Conservation (phyloP, 2,113 vertebrate species). For the Rhinolophus ferrumequinum region DNA sequence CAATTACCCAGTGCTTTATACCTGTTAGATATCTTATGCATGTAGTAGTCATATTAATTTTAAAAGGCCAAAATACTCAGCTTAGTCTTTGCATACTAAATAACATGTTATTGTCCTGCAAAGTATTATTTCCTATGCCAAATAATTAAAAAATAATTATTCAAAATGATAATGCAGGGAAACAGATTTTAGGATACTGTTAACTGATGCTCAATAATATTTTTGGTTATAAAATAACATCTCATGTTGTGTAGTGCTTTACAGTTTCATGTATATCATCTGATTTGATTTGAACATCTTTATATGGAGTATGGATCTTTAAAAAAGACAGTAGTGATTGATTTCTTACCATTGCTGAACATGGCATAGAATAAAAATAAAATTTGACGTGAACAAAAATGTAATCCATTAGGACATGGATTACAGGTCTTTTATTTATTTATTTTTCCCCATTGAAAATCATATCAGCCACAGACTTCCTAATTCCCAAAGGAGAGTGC, state of each 20-base stretch:
- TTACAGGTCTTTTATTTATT: not conserved
- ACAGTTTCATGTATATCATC: not conserved
- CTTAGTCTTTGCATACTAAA: not conserved
- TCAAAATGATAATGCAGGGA: not conserved
- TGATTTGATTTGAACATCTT: not conserved
- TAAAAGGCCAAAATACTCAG: not conserved
- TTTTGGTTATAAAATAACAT: not conserved
- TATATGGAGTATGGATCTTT: not conserved
- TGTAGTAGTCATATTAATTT: not conserved
- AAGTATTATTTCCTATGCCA: not conserved
- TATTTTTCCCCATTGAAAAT: not conserved
- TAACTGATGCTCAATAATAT: not conserved
- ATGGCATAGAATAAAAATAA: slow-evolving; percentile 6
- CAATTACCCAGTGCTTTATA: not conserved
- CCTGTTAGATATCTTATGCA: not conserved
- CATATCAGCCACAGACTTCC: slow-evolving; percentile 7
- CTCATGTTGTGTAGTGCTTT: not conserved
- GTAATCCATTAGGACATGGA: not conserved
- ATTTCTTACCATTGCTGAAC: not conserved
- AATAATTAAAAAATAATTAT: not conserved
- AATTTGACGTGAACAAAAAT: slow-evolving; percentile 21
- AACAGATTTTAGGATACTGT: not conserved
- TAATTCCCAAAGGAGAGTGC: not conserved
- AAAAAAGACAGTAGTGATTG: not conserved
- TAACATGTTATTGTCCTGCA: not conserved